Evolutionary conservation across 1,140 invertebrate species (phyloP).

Genomic region (Drosophila fuyamai): DNA sequence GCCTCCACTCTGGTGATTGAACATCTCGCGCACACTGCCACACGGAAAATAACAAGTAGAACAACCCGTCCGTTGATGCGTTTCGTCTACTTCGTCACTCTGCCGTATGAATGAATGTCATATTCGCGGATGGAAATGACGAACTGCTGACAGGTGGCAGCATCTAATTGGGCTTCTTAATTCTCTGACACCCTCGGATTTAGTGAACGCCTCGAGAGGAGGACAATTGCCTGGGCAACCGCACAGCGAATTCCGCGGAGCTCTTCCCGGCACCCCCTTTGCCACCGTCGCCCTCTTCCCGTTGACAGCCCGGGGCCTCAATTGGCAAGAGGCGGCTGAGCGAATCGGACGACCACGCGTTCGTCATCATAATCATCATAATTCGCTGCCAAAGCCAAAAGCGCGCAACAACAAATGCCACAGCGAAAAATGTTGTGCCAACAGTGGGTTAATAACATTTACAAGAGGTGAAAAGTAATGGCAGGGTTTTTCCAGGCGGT

Average conservation of each 20-base stretch:
- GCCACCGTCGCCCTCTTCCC: slow-evolving; percentile 6
- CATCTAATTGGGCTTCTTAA: slow-evolving; percentile 84
- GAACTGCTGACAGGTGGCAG: slow-evolving; percentile 85
- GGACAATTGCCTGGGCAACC: slow-evolving; percentile 65
- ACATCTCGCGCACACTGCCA: slow-evolving; percentile 13
- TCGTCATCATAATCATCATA: slow-evolving; percentile 81
- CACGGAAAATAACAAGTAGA: slow-evolving; percentile 28
- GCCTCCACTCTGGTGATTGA: slow-evolving; percentile 42
- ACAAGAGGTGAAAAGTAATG: neutral
- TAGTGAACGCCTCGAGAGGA: slow-evolving; percentile 37
- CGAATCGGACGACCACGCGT: slow-evolving; percentile 77
- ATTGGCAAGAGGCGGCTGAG: slow-evolving; percentile 70
- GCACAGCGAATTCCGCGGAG: slow-evolving; percentile 59
- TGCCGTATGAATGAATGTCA: slow-evolving; percentile 79
- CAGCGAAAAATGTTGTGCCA: slow-evolving; percentile 20
- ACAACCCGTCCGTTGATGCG: slow-evolving; percentile 63
- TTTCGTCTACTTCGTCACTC: slow-evolving; percentile 73
- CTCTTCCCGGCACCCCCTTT: slow-evolving; percentile 9
- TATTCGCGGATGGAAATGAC: slow-evolving; percentile 79
- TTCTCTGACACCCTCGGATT: slow-evolving; percentile 77
- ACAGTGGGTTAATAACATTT: slow-evolving; percentile 43
- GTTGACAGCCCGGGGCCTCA: slow-evolving; percentile 60
- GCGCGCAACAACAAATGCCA: slow-evolving; percentile 3
- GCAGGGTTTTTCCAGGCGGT: too few relatives aligned
- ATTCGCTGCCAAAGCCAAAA: slow-evolving; percentile 59